Conservation (phyloP, 2,113 vertebrate species). For the Lates calcarifer region DNA sequence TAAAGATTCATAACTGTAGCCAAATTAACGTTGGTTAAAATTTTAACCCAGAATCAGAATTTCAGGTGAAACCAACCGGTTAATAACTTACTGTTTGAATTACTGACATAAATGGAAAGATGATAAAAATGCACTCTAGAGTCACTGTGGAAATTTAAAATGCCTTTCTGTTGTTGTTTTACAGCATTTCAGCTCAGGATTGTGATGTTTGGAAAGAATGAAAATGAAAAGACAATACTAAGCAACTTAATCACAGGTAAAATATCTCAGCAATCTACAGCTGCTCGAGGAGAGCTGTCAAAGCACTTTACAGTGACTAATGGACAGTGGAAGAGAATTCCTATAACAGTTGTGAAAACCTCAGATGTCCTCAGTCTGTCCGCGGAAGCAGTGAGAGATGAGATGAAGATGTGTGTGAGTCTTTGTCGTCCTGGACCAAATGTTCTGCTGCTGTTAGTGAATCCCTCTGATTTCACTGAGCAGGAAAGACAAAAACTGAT, state of each 20-base stretch:
- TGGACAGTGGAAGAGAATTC: neutral
- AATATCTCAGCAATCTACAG: no score
- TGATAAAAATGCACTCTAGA: no score
- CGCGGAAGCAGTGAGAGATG: accelerated
- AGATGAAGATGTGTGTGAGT: neutral
- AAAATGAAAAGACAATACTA: neutral
- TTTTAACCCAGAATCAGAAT: no score
- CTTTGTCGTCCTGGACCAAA: slow-evolving; percentile 56
- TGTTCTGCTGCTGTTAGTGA: slow-evolving; percentile 48
- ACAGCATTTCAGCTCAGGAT: slow-evolving; percentile 47
- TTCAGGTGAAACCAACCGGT: no score
- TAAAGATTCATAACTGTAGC: no score
- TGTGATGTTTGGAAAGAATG: slow-evolving; percentile 56
- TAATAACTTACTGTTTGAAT: no score
- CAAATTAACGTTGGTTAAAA: no score
- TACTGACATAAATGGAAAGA: no score
- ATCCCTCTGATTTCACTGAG: slow-evolving; percentile 38
- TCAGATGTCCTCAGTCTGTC: slow-evolving; percentile 6
- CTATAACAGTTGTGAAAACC: slow-evolving; percentile 9
- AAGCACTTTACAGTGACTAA: no score
- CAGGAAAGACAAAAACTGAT: neutral
- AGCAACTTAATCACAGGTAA: neutral
- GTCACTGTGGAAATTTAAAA: no score
- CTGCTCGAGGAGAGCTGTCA: neutral
- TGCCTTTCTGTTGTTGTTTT: neutral